These are phyloP conservation scores for Microctenopoma steveboyesi DNA, from an alignment of 2,797 vertebrate genomes.

Conservation along the genomic window DNA sequence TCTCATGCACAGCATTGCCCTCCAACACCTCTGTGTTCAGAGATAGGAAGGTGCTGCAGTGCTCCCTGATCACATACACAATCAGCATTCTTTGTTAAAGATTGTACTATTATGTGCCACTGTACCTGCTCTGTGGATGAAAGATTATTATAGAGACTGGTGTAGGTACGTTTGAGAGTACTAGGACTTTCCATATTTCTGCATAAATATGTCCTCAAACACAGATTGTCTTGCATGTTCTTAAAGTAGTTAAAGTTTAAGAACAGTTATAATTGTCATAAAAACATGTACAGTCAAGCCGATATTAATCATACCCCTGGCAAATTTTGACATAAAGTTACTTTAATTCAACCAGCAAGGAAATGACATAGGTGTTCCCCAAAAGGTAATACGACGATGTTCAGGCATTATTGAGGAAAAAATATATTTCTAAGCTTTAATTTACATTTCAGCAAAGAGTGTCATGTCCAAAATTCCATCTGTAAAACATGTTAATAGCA, in stretches of 20 bases:
- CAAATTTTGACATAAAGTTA: too few relatives aligned
- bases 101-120: conserved; percentile 37
- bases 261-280: too few relatives aligned
- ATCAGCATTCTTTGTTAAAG: conserved; percentile 53
- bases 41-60: conserved; percentile 56
- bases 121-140: conserved; percentile 47
- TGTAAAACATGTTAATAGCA: too few relatives aligned
- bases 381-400: too few relatives aligned
- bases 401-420: too few relatives aligned
- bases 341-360: too few relatives aligned
- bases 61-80: conserved; percentile 60
- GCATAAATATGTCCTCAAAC: neutral
- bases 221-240: neutral
- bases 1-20: conserved; percentile 54
- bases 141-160: conserved; percentile 45
- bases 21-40: conserved; percentile 63
- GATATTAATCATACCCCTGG: too few relatives aligned
- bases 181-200: neutral
- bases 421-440: too few relatives aligned
- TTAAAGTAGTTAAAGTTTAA: neutral
- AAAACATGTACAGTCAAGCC: too few relatives aligned
- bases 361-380: too few relatives aligned
- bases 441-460: too few relatives aligned
- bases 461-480: too few relatives aligned
- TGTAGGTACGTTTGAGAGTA: neutral